A percentile compares a stretch with the other conserved stretches of the same genome.
Evolutionary conservation across 2,888 invertebrate genomes (phyloP).

Genomic region (Graphium colonna): DNA sequence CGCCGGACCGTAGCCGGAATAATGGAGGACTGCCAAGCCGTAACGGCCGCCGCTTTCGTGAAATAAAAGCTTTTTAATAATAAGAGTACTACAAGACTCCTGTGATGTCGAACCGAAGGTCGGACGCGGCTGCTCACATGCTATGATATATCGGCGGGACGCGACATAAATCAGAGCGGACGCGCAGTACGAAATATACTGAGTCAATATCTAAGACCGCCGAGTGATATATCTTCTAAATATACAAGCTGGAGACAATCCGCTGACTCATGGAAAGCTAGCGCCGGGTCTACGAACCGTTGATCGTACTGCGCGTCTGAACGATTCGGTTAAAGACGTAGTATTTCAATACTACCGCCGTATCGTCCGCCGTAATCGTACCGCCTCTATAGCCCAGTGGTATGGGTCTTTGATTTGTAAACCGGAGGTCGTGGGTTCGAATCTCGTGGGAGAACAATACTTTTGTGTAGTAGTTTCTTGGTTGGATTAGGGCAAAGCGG

Average conservation of each 20-base stretch:
- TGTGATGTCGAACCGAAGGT: conserved; percentile 25
- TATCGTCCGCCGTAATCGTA: no score
- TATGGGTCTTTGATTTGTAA: no score
- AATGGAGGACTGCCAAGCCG: conserved; percentile 61
- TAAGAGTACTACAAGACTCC: conserved; percentile 18
- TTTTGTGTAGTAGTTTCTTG: no score
- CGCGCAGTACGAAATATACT: conserved; percentile 16
- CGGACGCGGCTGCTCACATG: conserved; percentile 21
- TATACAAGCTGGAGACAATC: conserved; percentile 16
- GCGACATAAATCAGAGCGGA: conserved; percentile 11
- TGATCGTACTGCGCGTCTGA: no score
- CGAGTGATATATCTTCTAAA: conserved; percentile 19
- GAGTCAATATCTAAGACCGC: conserved; percentile 17
- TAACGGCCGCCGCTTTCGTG: conserved; percentile 46
- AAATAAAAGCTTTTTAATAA: conserved; percentile 39
- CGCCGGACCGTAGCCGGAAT: conserved; percentile 59
- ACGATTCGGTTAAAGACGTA: no score
- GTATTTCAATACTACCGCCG: no score
- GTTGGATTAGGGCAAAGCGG: no score
- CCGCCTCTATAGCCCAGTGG: no score
- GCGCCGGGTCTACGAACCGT: conserved; percentile 13
- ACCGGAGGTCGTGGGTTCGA: no score
- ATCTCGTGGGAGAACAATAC: no score
- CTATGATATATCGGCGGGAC: conserved; percentile 17
- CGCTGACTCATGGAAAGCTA: conserved; percentile 16